Evolutionary conservation across 2,797 vertebrate genomes (phyloP), one percentile per base, ranked within the genome.

Genomic region (Adelosebastes latens): DNA sequence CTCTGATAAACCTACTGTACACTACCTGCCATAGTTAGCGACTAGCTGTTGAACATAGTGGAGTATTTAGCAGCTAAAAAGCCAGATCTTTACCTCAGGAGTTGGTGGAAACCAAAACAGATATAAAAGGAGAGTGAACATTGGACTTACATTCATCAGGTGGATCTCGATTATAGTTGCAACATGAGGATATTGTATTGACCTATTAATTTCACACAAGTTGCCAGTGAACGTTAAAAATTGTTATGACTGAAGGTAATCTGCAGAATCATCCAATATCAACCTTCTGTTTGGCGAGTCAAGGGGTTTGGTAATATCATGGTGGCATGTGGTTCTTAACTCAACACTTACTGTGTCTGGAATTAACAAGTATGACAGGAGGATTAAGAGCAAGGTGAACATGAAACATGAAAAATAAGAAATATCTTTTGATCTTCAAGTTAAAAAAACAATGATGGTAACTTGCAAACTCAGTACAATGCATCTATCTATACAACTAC

Each of bases 401-500:
- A 77, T 31, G 74, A 32, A 77, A 82, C 53, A 77, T 55, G 0
- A 42, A 62, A 67, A 81, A 32, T 63, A 20, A 63, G 0, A 55
- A 69, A 80, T 14, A 62, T 42, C 24, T 46, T 71, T 61, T 72
- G 46, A 49, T 81, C 29, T 58, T 80, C 52, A 79, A 78, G 46
- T 74, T 68, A 78, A 88, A 46, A 29, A 87, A 85, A 63, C 1
- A 79, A 72, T 59, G 4, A 52, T 59, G n/a, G 9, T 36, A 79
- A 79, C 25, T 52, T 22, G 20, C 25, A 60, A 60, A 68, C 67
- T 71, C 0, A 77, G 27, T 55, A 81, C 69, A 84, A 64, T 70
- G 27, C 68, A 65, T 86, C 59, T 81, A 83, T 72, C 49, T 76
- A 67, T 80, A 83, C 55, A 88, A 79, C 71, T 87, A 83, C 87